phyloP scores from a whole-genome alignment of 2,113 vertebrate genomes.

The Budorcas taxicolor region DNA sequence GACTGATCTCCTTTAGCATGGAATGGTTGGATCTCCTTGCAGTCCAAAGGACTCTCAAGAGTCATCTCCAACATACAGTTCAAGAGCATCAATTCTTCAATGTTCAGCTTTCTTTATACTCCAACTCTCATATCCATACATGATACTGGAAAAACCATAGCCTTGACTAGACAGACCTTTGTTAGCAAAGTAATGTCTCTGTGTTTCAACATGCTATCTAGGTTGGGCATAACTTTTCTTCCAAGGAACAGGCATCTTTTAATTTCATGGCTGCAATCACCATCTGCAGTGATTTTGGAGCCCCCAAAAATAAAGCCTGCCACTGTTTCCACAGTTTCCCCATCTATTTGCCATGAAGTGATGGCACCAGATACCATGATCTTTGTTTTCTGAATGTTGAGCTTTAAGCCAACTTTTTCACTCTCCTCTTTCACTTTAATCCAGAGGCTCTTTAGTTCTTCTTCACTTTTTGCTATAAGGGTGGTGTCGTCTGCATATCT shows the following conservation, averaged over 20 bases:
- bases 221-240: too few relatives aligned
- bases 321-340: not conserved
- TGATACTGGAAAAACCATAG: too few relatives aligned
- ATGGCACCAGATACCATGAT: not conserved
- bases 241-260: too few relatives aligned
- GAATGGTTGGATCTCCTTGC: not conserved
- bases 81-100: fast-evolving
- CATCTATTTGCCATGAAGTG: not conserved
- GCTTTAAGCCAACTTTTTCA: not conserved
- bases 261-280: too few relatives aligned
- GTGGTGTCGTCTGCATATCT: not conserved
- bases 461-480: not conserved
- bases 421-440: not conserved
- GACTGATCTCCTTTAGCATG: not conserved
- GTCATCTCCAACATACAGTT: too few relatives aligned
- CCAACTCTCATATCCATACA: too few relatives aligned
- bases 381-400: not conserved
- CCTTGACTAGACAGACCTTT: too few relatives aligned
- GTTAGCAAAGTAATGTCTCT: too few relatives aligned
- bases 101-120: too few relatives aligned
- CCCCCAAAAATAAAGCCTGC: too few relatives aligned
- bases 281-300: too few relatives aligned
- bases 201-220: too few relatives aligned
- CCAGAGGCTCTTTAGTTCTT: not conserved
- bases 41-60: not conserved